Conservation (phyloP, 2,113 vertebrate genomes). For the Peromyscus leucopus region DNA sequence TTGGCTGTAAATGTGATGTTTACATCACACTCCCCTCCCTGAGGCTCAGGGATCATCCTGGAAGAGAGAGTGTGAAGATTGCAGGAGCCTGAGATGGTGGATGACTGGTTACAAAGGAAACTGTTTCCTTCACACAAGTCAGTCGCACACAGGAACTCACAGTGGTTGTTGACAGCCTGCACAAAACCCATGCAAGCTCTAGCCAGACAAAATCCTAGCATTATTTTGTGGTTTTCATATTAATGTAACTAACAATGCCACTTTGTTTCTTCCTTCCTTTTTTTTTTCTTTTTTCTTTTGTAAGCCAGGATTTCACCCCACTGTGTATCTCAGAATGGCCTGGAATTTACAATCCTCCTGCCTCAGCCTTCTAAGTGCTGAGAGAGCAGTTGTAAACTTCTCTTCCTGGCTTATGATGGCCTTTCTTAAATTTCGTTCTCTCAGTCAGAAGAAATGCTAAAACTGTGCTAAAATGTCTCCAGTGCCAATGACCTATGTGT, state of each 20-base stretch:
- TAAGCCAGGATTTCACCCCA: neutral
- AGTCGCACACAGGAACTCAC: neutral
- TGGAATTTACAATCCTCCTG: neutral
- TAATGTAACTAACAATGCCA: neutral
- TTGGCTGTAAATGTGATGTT: neutral
- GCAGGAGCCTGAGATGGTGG: neutral
- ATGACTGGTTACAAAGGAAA: neutral
- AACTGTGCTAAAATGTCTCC: conserved; percentile 23
- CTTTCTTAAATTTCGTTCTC: neutral
- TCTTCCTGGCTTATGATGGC: neutral
- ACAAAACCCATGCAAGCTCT: neutral
- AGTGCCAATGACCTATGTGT: neutral
- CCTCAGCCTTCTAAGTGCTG: neutral
- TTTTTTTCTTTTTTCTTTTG: neutral
- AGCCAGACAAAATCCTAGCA: neutral
- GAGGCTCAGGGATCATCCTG: neutral
- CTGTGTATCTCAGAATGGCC: neutral
- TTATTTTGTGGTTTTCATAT: neutral
- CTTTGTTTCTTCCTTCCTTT: neutral
- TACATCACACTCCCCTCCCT: neutral
- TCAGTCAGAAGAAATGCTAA: conserved; percentile 24
- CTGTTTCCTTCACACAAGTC: neutral
- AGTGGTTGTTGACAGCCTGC: neutral
- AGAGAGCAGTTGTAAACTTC: neutral
- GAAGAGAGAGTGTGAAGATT: neutral